These are phyloP conservation scores for Gerris buenoi DNA, from an alignment of 1,140 invertebrate genomes.

Conservation along the genomic window DNA sequence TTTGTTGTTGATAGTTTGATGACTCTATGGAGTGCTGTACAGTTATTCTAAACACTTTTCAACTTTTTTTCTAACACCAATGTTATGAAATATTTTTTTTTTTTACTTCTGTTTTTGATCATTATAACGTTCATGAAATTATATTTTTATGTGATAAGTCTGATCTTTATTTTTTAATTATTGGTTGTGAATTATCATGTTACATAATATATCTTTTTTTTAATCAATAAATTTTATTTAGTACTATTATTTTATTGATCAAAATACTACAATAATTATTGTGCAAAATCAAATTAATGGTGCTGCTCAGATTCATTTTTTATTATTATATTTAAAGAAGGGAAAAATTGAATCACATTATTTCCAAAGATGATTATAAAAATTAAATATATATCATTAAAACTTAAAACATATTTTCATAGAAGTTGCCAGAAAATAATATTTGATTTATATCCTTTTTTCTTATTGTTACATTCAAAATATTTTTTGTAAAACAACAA, in stretches of 20 bases:
- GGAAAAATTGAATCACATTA: neutral
- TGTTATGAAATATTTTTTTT: neutral
- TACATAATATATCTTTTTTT: neutral
- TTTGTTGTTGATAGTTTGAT: neutral
- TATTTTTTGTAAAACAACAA: too few relatives aligned
- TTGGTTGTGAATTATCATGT: neutral
- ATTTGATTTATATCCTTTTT: neutral
- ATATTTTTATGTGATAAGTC: neutral
- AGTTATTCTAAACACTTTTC: neutral
- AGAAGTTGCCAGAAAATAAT: neutral
- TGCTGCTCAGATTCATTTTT: neutral
- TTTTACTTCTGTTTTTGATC: neutral
- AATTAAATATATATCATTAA: too few relatives aligned
- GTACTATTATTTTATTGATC: neutral
- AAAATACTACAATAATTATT: neutral
- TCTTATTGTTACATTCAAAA: neutral
- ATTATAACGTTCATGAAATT: neutral
- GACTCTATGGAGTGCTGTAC: neutral
- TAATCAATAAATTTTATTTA: neutral
- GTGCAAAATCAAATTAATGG: neutral
- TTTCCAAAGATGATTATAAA: neutral
- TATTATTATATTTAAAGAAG: neutral
- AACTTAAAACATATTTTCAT: too few relatives aligned
- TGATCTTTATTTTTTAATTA: neutral
- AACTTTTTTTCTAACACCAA: neutral